Conservation (phyloP, 2,113 vertebrate genomes). For the Leptosomus discolor region DNA sequence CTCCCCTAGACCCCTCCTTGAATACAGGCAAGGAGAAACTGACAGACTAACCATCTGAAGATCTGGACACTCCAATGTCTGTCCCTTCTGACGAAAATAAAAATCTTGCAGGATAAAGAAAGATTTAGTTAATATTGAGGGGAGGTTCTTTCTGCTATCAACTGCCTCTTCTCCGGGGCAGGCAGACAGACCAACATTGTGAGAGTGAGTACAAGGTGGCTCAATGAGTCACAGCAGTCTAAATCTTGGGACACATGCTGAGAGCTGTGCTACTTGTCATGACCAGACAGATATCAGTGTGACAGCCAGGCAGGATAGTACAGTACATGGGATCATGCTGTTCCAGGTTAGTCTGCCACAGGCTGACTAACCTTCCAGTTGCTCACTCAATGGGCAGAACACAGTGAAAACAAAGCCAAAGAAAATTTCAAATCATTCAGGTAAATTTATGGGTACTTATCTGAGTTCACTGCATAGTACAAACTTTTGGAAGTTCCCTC, state of each 20-base stretch:
- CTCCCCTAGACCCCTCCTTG: background rate
- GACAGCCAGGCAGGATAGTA: constrained; percentile 28
- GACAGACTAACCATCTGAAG: background rate
- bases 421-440: constrained; percentile 19
- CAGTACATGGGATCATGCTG: constrained; percentile 32
- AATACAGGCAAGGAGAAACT: background rate
- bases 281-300: constrained; percentile 21
- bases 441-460: constrained; percentile 52
- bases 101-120: background rate
- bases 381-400: constrained; percentile 28
- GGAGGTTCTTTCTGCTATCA: background rate
- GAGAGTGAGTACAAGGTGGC: background rate
- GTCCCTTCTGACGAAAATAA: background rate
- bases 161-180: background rate
- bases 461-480: constrained; percentile 37
- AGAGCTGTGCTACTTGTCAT: constrained; percentile 37
- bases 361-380: constrained; percentile 44
- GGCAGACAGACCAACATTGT: background rate
- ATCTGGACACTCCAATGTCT: background rate
- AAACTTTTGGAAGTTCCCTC: constrained; percentile 53
- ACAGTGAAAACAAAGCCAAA: constrained; percentile 52
- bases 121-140: background rate
- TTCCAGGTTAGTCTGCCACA: constrained; percentile 36
- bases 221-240: constrained; percentile 25
- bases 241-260: background rate